These are phyloP conservation scores for Xylota sylvarum DNA, from an alignment of 2,888 invertebrate species.

Conservation along the genomic window DNA sequence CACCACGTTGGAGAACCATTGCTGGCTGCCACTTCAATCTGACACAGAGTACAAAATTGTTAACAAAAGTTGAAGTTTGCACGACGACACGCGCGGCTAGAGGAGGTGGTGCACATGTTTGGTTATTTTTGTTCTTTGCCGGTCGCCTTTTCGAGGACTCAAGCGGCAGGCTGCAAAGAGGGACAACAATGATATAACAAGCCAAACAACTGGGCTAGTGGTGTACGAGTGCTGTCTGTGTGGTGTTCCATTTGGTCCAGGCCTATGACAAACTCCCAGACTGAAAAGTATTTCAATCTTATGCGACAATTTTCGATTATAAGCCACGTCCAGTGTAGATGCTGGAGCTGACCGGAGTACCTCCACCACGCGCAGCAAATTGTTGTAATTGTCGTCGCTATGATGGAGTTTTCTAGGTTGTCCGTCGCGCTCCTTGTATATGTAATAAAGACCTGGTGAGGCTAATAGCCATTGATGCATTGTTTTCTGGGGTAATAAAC, in stretches of 20 bases:
- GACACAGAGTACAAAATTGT: conserved; percentile 69
- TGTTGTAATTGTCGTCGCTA: conserved; percentile 34
- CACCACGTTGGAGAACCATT: conserved; percentile 33
- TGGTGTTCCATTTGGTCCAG: conserved; percentile 20
- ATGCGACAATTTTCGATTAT: conserved; percentile 60
- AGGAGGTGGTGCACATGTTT: conserved; percentile 46
- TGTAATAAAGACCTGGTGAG: conserved; percentile 44
- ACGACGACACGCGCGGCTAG: conserved; percentile 25
- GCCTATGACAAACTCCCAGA: conserved; percentile 40
- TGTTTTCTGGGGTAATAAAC: conserved; percentile 71
- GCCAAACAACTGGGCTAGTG: conserved; percentile 45
- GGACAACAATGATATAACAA: conserved; percentile 54
- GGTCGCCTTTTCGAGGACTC: conserved; percentile 18
- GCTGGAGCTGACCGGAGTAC: conserved; percentile 20
- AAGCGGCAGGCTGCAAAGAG: conserved; percentile 9
- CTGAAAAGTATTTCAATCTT: conserved; percentile 63
- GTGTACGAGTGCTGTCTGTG: neutral
- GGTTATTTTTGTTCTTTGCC: conserved; percentile 29
- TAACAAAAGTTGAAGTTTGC: conserved; percentile 61
- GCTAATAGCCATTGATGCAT: conserved; percentile 71
- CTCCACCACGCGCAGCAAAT: conserved; percentile 30
- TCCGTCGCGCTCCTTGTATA: conserved; percentile 10
- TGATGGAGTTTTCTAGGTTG: conserved; percentile 23
- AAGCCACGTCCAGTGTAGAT: conserved; percentile 18
- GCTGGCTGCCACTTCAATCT: conserved; percentile 68